Conservation (phyloP, 30 jellyfish, hydroid and myxozoan genomes). For the Phacellophora camtschatica region DNA sequence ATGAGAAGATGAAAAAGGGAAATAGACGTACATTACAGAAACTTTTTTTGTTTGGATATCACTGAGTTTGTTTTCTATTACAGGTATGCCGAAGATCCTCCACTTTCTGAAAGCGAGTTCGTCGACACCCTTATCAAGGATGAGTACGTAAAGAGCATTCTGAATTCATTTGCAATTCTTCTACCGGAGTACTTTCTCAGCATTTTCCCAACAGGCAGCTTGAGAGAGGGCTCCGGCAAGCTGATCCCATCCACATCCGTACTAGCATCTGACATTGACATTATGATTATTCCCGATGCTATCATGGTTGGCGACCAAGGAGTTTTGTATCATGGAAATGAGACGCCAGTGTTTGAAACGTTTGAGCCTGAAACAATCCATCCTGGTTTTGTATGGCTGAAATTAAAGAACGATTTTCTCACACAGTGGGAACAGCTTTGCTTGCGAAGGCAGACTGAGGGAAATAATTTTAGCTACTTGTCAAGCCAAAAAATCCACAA, state of each 20-base stretch:
- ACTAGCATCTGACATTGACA: slow-evolving; percentile 53
- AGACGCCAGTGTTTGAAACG: slow-evolving; percentile 9
- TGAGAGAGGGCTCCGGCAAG: slow-evolving; percentile 67
- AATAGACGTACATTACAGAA: no score
- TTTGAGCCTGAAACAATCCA: slow-evolving; percentile 19
- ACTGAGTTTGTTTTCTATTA: no score
- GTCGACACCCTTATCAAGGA: neutral
- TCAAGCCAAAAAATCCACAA: slow-evolving; percentile 11
- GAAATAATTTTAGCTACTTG: slow-evolving; percentile 26
- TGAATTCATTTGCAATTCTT: slow-evolving; percentile 9
- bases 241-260: slow-evolving; percentile 53
- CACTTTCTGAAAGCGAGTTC: neutral
- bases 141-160: slow-evolving; percentile 17
- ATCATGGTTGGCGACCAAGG: slow-evolving; percentile 12
- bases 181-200: slow-evolving; percentile 60
- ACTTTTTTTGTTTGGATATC: no score
- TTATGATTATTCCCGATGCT: slow-evolving; percentile 58
- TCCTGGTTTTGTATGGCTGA: slow-evolving; percentile 42
- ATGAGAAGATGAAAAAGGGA: no score
- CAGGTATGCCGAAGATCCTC: slow-evolving; percentile 52
- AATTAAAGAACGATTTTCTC: slow-evolving; percentile 14
- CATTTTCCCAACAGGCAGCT: slow-evolving; percentile 63
- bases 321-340: neutral
- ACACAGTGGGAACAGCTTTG: slow-evolving; percentile 35
- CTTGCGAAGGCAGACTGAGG: slow-evolving; percentile 13